phyloP scores from a whole-genome alignment of 2,113 vertebrate genomes.

The Callionymus lyra region DNA sequence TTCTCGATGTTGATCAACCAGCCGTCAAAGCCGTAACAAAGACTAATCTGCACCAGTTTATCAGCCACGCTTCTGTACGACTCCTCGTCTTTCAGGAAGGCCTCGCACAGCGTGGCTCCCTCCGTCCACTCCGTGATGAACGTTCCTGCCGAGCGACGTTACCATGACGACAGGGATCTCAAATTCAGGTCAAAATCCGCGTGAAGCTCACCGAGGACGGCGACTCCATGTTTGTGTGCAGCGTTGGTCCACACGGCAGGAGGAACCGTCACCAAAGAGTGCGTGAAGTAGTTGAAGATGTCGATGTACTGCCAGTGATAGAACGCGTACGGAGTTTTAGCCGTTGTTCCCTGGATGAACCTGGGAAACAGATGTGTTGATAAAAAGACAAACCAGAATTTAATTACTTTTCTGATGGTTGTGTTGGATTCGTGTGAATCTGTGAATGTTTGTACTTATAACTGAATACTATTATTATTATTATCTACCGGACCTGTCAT shows the following conservation, averaged over 20 bases:
- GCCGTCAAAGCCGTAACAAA: slow-evolving; percentile 78
- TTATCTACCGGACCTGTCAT: slow-evolving; percentile 72
- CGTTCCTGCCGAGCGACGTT: slow-evolving; percentile 66
- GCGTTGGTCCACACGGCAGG: slow-evolving; percentile 87
- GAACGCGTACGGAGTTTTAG: slow-evolving; percentile 75
- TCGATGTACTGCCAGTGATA: slow-evolving; percentile 93
- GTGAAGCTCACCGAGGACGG: slow-evolving; percentile 75
- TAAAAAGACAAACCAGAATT: not conserved
- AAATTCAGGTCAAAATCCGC: not conserved
- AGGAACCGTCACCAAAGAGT: slow-evolving; percentile 80
- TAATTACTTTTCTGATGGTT: too few relatives aligned
- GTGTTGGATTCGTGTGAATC: too few relatives aligned
- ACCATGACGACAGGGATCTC: not conserved
- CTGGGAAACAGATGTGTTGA: slow-evolving; percentile 57
- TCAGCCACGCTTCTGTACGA: slow-evolving; percentile 65
- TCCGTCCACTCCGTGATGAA: slow-evolving; percentile 89
- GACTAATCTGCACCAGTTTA: slow-evolving; percentile 77
- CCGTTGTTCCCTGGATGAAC: slow-evolving; percentile 79
- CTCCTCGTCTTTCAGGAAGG: slow-evolving; percentile 72
- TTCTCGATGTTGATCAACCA: slow-evolving; percentile 97
- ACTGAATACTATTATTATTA: too few relatives aligned
- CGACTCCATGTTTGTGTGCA: slow-evolving; percentile 80
- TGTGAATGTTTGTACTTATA: too few relatives aligned
- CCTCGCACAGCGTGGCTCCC: slow-evolving; percentile 71
- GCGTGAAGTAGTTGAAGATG: slow-evolving; percentile 94